phyloP scores from a whole-genome alignment of 1,140 invertebrate species.

The Aleiodes sp. region DNA sequence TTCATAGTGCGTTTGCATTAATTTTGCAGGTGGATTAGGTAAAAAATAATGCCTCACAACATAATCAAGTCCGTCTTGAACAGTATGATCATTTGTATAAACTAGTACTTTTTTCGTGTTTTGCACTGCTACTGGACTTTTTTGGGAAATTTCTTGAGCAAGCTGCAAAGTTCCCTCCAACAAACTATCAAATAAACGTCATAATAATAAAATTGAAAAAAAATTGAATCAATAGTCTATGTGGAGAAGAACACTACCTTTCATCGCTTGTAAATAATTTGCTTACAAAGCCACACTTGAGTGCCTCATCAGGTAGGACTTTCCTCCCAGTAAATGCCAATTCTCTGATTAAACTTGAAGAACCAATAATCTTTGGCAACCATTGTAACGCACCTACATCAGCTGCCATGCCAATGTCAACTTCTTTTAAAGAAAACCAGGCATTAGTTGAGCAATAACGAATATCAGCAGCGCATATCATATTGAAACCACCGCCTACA shows the following conservation, averaged over 20 bases:
- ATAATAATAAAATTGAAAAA: neutral
- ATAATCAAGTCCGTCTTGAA: slow-evolving; percentile 86
- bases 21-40: slow-evolving; percentile 51
- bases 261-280: slow-evolving; percentile 78
- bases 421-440: slow-evolving; percentile 93
- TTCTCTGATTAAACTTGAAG: slow-evolving; percentile 86
- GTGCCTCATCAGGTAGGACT: slow-evolving; percentile 83
- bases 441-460: slow-evolving; percentile 91
- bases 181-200: slow-evolving; percentile 66
- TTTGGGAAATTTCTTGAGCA: slow-evolving; percentile 83
- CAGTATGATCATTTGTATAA: slow-evolving; percentile 88
- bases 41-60: slow-evolving; percentile 77
- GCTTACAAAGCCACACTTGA: slow-evolving; percentile 78
- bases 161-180: slow-evolving; percentile 76
- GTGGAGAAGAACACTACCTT: slow-evolving; percentile 62
- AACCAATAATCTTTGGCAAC: slow-evolving; percentile 92
- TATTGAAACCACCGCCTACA: slow-evolving; percentile 89
- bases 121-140: slow-evolving; percentile 95
- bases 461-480: slow-evolving; percentile 90
- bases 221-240: neutral
- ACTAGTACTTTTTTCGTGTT: slow-evolving; percentile 84
- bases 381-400: slow-evolving; percentile 95
- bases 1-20: slow-evolving; percentile 33
- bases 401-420: slow-evolving; percentile 87
- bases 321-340: slow-evolving; percentile 88